Evolutionary conservation across 2,888 invertebrate species (phyloP).

Genomic region (Escarpia spicata): DNA sequence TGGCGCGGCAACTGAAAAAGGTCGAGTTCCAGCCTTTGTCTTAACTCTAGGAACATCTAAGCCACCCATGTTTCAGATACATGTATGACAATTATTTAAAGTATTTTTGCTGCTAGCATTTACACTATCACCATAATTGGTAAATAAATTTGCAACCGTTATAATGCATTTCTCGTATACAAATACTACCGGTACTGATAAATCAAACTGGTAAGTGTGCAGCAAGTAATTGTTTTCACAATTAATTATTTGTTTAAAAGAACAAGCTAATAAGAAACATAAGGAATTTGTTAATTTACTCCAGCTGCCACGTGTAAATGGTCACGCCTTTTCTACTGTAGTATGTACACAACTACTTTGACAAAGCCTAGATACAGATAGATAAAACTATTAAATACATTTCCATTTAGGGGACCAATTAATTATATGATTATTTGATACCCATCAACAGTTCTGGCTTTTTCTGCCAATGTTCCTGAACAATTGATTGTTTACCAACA

Average conservation of each 20-base stretch:
- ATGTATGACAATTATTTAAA: neutral
- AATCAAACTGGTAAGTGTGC: neutral
- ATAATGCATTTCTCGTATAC: neutral
- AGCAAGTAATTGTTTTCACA: constrained; percentile 1
- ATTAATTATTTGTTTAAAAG: constrained; percentile 7
- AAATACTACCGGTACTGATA: neutral
- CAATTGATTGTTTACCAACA: too few relatives aligned
- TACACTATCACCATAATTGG: neutral
- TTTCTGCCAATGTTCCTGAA: too few relatives aligned
- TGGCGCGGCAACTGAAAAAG: too few relatives aligned
- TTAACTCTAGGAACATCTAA: too few relatives aligned
- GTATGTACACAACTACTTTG: neutral
- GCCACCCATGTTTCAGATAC: too few relatives aligned
- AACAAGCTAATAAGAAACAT: neutral
- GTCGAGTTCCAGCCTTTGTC: too few relatives aligned
- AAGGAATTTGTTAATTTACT: constrained; percentile 1
- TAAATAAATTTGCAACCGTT: neutral
- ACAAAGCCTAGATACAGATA: too few relatives aligned
- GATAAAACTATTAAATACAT: too few relatives aligned
- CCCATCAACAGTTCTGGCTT: too few relatives aligned
- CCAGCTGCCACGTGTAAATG: neutral
- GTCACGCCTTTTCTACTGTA: neutral
- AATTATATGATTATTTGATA: too few relatives aligned
- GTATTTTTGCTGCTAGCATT: neutral
- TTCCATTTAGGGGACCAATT: too few relatives aligned